Conservation (phyloP, 2,797 vertebrate species). For the Glyptemys insculpta region DNA sequence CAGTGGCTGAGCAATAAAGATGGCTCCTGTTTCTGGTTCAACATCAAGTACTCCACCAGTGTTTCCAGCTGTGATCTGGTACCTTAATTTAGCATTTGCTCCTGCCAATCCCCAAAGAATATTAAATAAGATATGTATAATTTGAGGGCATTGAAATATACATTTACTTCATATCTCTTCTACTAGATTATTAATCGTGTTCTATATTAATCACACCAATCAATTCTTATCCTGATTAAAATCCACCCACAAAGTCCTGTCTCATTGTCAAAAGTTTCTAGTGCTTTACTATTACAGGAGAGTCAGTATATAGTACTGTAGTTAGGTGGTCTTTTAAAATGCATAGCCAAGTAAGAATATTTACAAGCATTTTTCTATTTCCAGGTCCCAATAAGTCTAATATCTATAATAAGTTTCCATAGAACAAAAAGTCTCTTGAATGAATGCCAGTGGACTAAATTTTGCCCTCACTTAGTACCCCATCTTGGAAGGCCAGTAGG, state of each 20-base stretch:
- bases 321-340: neutral
- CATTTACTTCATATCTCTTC: neutral
- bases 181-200: neutral
- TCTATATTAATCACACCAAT: neutral
- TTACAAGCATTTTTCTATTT: neutral
- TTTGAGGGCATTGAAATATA: neutral
- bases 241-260: neutral
- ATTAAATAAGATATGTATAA: conserved; percentile 18
- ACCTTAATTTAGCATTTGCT: conserved; percentile 91
- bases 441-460: neutral
- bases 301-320: neutral
- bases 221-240: neutral
- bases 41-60: conserved; percentile 88
- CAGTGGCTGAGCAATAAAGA: conserved; percentile 90
- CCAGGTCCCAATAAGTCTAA: neutral
- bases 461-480: neutral
- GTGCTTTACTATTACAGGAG: neutral
- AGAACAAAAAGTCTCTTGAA: neutral
- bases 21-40: conserved; percentile 90
- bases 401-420: neutral
- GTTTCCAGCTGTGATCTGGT: conserved; percentile 92
- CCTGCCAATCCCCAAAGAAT: conserved; percentile 77
- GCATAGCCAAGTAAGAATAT: neutral
- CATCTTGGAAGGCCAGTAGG: neutral
- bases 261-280: neutral